A percentile compares a stretch with the other conserved stretches of the same genome.
phyloP scores from a whole-genome alignment of 2,113 vertebrate species.

The Zosterops lateralis region DNA sequence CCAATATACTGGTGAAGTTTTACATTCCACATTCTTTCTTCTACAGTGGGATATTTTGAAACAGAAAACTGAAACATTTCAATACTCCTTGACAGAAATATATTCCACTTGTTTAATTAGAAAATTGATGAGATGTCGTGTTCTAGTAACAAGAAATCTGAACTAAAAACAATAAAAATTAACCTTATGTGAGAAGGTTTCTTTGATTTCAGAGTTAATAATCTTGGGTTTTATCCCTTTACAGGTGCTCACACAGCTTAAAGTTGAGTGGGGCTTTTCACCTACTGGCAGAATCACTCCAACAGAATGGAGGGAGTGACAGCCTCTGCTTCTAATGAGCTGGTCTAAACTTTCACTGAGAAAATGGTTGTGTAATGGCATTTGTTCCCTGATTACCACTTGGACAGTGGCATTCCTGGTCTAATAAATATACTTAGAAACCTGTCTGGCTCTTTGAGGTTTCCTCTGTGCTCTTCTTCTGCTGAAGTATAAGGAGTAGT shows the following conservation, averaged over 20 bases:
- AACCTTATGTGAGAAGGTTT: not conserved
- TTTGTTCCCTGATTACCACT: not conserved
- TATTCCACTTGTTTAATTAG: not conserved
- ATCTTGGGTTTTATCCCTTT: conserved; percentile 11
- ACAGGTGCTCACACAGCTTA: conserved; percentile 83
- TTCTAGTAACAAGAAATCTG: not conserved
- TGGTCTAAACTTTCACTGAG: conserved; percentile 17
- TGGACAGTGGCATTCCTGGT: conserved; percentile 55
- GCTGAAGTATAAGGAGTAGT: not conserved
- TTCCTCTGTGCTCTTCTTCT: not conserved
- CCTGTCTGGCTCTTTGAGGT: not conserved
- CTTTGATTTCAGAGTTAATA: not conserved
- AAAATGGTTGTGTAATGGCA: not conserved
- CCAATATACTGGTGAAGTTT: not conserved
- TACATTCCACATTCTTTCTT: not conserved
- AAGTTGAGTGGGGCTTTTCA: conserved; percentile 88
- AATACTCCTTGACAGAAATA: not conserved
- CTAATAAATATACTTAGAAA: conserved; percentile 74
- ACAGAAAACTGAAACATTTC: not conserved
- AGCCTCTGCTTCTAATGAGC: not conserved
- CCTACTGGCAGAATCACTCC: conserved; percentile 87
- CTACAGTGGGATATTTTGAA: not conserved
- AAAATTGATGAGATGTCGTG: not conserved
- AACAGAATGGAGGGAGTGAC: conserved; percentile 77
- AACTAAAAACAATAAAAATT: not conserved